Percentiles rank a stretch among this genome's conserved stretches.
Evolutionary conservation across 2,113 vertebrate species (phyloP).

Genomic region (Ahaetulla prasina): DNA sequence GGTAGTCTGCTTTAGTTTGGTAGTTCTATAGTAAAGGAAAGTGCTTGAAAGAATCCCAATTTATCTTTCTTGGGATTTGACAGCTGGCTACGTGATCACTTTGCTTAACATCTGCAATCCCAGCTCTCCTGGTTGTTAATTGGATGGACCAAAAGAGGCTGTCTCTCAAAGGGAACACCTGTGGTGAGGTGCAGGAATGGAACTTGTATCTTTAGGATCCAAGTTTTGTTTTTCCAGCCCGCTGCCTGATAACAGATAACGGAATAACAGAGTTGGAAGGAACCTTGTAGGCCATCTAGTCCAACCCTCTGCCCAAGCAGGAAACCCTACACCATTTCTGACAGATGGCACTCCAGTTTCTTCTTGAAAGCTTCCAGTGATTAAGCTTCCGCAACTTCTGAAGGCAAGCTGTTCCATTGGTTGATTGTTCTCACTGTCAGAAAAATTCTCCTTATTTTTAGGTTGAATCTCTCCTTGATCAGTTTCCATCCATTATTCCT

Average conservation of each 20-base stretch:
- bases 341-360: no score
- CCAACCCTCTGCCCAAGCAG: no score
- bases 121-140: neutral
- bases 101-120: neutral
- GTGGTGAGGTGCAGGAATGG: neutral
- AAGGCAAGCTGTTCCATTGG: no score
- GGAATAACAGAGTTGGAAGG: no score
- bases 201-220: neutral
- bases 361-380: no score
- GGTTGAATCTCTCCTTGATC: no score
- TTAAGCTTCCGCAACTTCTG: no score
- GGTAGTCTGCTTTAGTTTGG: neutral
- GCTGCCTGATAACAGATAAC: neutral
- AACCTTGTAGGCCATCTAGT: no score
- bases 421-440: no score
- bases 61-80: neutral
- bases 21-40: neutral
- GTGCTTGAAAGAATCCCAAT: neutral
- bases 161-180: neutral
- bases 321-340: no score
- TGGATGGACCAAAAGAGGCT: neutral
- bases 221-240: neutral
- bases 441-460: no score
- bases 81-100: neutral
- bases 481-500: no score